Percentiles rank a stretch among this genome's conserved stretches.
These are phyloP conservation scores for Pterocles burchelli DNA, from an alignment of 2,113 vertebrate genomes.

Conservation along the genomic window DNA sequence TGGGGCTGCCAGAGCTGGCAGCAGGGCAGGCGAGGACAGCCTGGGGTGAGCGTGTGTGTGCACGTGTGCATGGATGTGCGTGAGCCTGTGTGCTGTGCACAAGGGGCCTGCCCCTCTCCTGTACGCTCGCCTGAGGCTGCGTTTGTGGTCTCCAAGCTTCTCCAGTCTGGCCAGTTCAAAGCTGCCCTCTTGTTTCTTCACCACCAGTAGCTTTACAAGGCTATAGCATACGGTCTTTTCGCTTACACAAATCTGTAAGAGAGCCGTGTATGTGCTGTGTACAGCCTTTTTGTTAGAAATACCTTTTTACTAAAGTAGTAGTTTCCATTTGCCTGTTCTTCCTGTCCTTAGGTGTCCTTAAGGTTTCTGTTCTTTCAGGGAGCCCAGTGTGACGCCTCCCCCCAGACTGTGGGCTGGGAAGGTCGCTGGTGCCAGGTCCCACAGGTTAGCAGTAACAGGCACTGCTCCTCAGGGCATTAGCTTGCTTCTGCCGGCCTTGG, in stretches of 20 bases:
- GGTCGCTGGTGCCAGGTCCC: neutral
- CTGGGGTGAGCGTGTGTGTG: no score
- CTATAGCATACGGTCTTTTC: neutral
- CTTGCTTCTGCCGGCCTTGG: neutral
- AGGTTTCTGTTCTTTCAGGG: neutral
- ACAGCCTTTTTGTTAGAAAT: neutral
- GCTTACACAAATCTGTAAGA: fast-evolving
- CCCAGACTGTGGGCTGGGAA: neutral
- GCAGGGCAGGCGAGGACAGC: neutral
- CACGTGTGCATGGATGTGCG: neutral
- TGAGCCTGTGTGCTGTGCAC: neutral
- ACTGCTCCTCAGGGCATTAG: neutral
- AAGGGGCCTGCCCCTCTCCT: fast-evolving
- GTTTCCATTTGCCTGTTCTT: neutral
- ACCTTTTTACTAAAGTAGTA: neutral
- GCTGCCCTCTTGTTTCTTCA: neutral
- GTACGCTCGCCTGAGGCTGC: neutral
- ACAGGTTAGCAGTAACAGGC: neutral
- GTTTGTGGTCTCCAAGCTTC: neutral
- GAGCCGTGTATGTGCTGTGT: neutral
- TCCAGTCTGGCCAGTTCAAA: neutral
- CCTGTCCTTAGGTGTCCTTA: fast-evolving
- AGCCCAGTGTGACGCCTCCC: fast-evolving
- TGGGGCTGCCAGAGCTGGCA: neutral
- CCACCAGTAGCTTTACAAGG: neutral